A percentile compares a stretch with the other conserved stretches of the same genome.
Conservation (phyloP, 2,797 vertebrate species). For the Acanthurus leucopareius region DNA sequence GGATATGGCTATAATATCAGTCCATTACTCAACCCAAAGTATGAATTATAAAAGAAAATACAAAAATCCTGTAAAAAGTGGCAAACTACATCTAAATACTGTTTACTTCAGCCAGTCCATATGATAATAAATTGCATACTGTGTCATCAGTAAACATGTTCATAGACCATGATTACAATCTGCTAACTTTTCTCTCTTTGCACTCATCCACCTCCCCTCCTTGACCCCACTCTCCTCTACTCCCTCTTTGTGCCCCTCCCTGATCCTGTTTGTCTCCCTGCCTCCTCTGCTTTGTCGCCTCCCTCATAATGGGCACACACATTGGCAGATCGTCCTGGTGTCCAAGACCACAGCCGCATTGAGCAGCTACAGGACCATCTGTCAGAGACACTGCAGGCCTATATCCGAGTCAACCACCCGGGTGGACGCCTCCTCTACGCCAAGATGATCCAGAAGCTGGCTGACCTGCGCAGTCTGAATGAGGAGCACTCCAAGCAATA, state of each 20-base stretch:
- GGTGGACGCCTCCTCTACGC: slow-evolving; percentile 93
- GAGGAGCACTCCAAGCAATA: slow-evolving; percentile 98
- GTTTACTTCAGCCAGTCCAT: background rate
- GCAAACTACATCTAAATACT: background rate
- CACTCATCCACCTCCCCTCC: background rate
- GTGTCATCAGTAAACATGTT: too few relatives aligned
- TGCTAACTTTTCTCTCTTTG: background rate
- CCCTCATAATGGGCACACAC: slow-evolving; percentile 5
- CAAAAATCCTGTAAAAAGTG: too few relatives aligned
- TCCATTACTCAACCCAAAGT: background rate
- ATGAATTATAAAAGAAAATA: too few relatives aligned
- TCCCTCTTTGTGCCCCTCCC: background rate
- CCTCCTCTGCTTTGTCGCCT: background rate
- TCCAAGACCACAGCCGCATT: slow-evolving; percentile 90
- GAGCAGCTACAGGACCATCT: slow-evolving; percentile 93
- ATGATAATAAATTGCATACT: background rate
- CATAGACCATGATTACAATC: too few relatives aligned
- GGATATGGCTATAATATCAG: too few relatives aligned
- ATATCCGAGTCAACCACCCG: slow-evolving; percentile 93
- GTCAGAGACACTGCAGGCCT: slow-evolving; percentile 93
- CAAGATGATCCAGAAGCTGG: slow-evolving; percentile 99
- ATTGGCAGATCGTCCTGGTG: slow-evolving; percentile 91
- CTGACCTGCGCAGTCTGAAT: slow-evolving; percentile 95
- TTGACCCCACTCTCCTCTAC: background rate
- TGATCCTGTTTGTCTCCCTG: background rate